Conservation (phyloP, 2,888 invertebrate genomes). For the Neuroscelio doddi region DNA sequence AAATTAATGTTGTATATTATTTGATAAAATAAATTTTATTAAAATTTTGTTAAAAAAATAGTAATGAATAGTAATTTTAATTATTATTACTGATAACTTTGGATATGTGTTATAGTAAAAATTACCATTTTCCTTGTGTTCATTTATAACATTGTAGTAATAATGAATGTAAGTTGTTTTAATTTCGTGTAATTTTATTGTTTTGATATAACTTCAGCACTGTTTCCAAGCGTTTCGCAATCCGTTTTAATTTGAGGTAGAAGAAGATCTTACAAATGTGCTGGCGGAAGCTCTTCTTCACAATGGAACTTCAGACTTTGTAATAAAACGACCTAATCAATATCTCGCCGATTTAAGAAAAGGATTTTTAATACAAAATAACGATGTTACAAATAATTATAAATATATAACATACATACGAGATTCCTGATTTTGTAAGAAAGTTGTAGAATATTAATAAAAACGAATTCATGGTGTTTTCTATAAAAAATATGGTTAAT, state of each 20-base stretch:
- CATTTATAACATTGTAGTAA: too few relatives aligned
- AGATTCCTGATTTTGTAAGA: slow-evolving; percentile 65
- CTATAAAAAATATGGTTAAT: slow-evolving; percentile 15
- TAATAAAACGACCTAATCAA: slow-evolving; percentile 41
- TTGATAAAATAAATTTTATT: too few relatives aligned
- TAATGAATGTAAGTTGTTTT: too few relatives aligned
- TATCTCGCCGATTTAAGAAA: slow-evolving; percentile 38
- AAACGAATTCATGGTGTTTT: slow-evolving; percentile 40
- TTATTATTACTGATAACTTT: too few relatives aligned
- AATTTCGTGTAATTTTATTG: slow-evolving; percentile 3
- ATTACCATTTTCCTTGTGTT: too few relatives aligned
- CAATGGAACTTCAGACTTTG: slow-evolving; percentile 37
- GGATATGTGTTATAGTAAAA: too few relatives aligned
- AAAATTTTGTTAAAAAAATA: too few relatives aligned
- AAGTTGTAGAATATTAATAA: slow-evolving; percentile 42
- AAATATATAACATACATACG: slow-evolving; percentile 45
- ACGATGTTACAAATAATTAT: slow-evolving; percentile 39
- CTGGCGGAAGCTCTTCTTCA: slow-evolving; percentile 37
- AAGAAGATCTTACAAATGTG: slow-evolving; percentile 37
- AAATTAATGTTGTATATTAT: too few relatives aligned
- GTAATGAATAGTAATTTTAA: too few relatives aligned
- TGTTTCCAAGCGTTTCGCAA: slow-evolving; percentile 31
- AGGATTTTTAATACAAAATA: slow-evolving; percentile 40
- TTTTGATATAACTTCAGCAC: slow-evolving; percentile 31
- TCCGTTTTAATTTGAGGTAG: slow-evolving; percentile 27